A percentile compares a stretch with the other conserved stretches of the same genome.
These are phyloP conservation scores for Phalloptychus januarius DNA, from an alignment of 2,797 vertebrate species.

Conservation along the genomic window DNA sequence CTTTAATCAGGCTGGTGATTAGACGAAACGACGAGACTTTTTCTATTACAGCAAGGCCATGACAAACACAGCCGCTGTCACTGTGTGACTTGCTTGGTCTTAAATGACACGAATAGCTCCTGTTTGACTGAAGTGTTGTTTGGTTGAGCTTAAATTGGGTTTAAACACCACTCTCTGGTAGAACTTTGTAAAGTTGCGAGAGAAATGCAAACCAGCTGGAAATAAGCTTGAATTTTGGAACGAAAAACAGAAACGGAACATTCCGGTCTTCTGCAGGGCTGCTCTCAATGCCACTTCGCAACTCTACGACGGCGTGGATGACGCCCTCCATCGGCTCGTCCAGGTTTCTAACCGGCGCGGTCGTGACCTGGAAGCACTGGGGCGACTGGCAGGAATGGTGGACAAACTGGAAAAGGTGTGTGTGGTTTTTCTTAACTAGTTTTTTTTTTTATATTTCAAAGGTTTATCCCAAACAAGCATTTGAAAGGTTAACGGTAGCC, in stretches of 20 bases:
- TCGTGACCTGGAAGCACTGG: slow-evolving; percentile 81
- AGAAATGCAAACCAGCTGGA: background rate
- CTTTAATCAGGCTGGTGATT: background rate
- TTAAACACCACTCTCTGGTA: background rate
- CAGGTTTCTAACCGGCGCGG: slow-evolving; percentile 87
- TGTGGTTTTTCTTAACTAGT: too few species aligned
- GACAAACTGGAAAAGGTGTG: slow-evolving; percentile 80
- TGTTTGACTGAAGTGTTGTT: background rate
- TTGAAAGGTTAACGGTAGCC: background rate
- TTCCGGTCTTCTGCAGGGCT: slow-evolving; percentile 56
- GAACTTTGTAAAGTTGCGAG: background rate
- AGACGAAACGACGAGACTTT: background rate
- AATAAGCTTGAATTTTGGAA: background rate
- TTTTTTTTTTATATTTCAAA: background rate
- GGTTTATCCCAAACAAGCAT: background rate
- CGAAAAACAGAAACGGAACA: background rate
- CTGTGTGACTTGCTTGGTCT: background rate
- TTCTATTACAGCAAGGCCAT: background rate
- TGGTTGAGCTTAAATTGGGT: background rate
- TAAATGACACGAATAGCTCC: background rate
- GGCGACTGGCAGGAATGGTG: slow-evolving; percentile 73
- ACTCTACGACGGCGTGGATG: slow-evolving; percentile 90
- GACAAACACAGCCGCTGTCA: background rate
- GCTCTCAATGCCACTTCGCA: slow-evolving; percentile 79
- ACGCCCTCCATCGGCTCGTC: slow-evolving; percentile 89